Evolutionary conservation across 37 sponge, comb jelly and placozoan genomes (phyloP).

Genomic region (Trichoplax adhaerens): DNA sequence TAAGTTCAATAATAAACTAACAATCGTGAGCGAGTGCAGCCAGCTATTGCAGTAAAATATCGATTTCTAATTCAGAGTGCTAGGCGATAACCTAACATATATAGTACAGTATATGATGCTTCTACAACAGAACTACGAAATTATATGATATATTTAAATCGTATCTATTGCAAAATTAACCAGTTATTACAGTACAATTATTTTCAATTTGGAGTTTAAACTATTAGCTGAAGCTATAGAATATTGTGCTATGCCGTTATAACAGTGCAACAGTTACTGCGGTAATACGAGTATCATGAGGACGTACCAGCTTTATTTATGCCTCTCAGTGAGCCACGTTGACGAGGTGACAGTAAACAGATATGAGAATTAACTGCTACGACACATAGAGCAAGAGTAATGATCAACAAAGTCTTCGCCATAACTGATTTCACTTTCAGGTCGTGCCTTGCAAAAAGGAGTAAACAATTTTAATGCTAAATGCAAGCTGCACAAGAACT

Average conservation of each 20-base stretch:
- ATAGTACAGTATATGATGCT: not conserved
- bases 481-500: too few species aligned
- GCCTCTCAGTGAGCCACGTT: slow-evolving; percentile 41
- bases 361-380: slow-evolving; percentile 32
- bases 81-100: too few species aligned
- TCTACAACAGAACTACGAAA: slow-evolving; percentile 20
- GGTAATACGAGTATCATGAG: too few species aligned
- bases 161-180: not conserved
- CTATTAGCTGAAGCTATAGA: too few species aligned
- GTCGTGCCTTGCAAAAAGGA: not conserved
- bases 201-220: slow-evolving; percentile 19
- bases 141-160: not conserved
- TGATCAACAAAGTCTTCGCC: not conserved
- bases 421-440: not conserved
- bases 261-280: too few species aligned
- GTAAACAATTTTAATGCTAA: too few species aligned
- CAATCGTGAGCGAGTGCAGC: too few species aligned
- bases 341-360: slow-evolving; percentile 48
- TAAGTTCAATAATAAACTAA: too few species aligned
- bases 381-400: slow-evolving; percentile 7
- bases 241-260: too few species aligned
- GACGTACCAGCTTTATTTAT: slow-evolving; percentile 4
- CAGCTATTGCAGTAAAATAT: too few species aligned
- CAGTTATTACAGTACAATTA: not conserved
- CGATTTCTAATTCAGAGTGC: too few species aligned